Conservation (phyloP, 2,888 invertebrate genomes). For the Ophion slaviceki region DNA sequence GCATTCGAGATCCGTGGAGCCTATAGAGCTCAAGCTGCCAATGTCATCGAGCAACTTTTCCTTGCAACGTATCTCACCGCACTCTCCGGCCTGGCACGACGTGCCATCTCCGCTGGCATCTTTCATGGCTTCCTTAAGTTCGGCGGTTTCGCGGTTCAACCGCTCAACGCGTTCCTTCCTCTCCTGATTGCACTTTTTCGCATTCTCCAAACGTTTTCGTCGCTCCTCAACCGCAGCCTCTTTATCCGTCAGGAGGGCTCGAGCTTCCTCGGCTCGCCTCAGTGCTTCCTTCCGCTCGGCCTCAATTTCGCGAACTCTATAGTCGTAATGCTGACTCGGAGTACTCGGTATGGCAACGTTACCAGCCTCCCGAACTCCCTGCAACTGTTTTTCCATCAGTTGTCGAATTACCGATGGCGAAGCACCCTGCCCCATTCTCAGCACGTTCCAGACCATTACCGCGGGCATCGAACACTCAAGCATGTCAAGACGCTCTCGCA, state of each 20-base stretch:
- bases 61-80: constrained; percentile 71
- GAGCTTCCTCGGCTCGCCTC: constrained; percentile 74
- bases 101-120: constrained; percentile 60
- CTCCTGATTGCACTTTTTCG: constrained; percentile 71
- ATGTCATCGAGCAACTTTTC: constrained; percentile 66
- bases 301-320: constrained; percentile 76
- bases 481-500: constrained; percentile 85
- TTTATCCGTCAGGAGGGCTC: constrained; percentile 71
- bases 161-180: constrained; percentile 69
- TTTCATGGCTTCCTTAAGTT: constrained; percentile 62
- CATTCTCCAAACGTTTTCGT: constrained; percentile 72
- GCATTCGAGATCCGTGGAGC: constrained; percentile 81
- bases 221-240: constrained; percentile 68
- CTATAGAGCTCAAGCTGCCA: constrained; percentile 75
- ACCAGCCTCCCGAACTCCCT: constrained; percentile 38
- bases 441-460: constrained; percentile 86
- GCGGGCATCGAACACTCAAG: constrained; percentile 87
- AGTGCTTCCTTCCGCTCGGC: constrained; percentile 76
- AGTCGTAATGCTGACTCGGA: constrained; percentile 77
- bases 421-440: constrained; percentile 79
- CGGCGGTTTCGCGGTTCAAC: constrained; percentile 70
- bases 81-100: constrained; percentile 68
- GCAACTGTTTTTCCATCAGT: constrained; percentile 73
- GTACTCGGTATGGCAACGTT: constrained; percentile 54
- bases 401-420: constrained; percentile 66